Conservation (phyloP, 1,140 invertebrate species). For the Neodiprion pinetum region DNA sequence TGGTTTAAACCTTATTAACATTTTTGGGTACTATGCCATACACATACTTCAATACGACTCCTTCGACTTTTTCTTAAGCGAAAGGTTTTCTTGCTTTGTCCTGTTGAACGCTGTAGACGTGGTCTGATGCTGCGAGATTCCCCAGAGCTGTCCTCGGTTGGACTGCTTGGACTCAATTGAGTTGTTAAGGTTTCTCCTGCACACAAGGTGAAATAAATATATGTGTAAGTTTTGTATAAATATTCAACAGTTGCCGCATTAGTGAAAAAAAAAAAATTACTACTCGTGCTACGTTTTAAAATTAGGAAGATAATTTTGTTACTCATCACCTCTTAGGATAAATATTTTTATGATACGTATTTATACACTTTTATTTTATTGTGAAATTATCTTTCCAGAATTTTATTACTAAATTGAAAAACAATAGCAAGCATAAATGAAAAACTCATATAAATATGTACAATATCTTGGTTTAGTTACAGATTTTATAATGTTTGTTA, state of each 20-base stretch:
- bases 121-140: constrained; percentile 71
- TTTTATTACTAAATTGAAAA: background rate
- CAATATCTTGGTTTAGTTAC: background rate
- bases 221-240: constrained; percentile 1
- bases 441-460: background rate
- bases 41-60: constrained; percentile 59
- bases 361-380: background rate
- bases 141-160: constrained; percentile 71
- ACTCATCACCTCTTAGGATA: background rate
- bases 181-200: constrained; percentile 76
- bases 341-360: background rate
- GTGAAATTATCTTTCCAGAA: background rate
- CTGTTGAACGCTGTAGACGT: constrained; percentile 89
- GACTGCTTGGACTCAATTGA: constrained; percentile 76
- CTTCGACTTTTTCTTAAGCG: constrained; percentile 81
- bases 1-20: background rate
- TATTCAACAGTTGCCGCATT: background rate
- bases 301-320: constrained; percentile 1
- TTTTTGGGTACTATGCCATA: background rate
- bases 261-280: background rate
- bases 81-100: constrained; percentile 93
- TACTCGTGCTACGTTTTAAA: constrained; percentile 10
- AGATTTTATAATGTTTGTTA: too few species aligned
- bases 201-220: constrained; percentile 21
- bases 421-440: constrained; percentile 6